Percentiles rank a stretch among this genome's conserved stretches.
phyloP scores from a whole-genome alignment of 2,888 invertebrate genomes.

The Temnothorax unifasciatus region DNA sequence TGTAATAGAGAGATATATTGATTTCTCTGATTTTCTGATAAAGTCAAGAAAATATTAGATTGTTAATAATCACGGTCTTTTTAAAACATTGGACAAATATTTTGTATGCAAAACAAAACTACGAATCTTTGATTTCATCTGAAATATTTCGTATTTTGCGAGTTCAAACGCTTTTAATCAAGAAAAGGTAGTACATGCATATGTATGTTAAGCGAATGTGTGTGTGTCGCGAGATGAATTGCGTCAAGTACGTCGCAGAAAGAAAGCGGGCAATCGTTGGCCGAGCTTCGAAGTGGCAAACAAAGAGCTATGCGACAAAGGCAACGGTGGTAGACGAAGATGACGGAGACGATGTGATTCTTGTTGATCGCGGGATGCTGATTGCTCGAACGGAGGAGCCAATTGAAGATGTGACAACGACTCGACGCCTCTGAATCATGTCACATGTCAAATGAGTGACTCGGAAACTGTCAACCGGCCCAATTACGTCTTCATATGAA shows the following conservation, averaged over 20 bases:
- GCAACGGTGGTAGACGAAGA: constrained; percentile 44
- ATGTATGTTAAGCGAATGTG: neutral
- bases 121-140: neutral
- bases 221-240: constrained; percentile 1
- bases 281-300: constrained; percentile 25
- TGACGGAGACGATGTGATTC: constrained; percentile 65
- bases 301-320: constrained; percentile 45
- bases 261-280: constrained; percentile 59
- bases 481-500: constrained; percentile 85
- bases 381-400: constrained; percentile 81
- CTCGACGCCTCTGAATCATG: constrained; percentile 85
- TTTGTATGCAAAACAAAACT: neutral
- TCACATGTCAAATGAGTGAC: constrained; percentile 85
- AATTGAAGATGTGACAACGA: constrained; percentile 86
- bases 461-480: constrained; percentile 84
- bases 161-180: neutral
- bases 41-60: neutral
- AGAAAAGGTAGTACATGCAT: neutral
- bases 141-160: neutral
- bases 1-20: neutral
- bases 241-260: constrained; percentile 44
- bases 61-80: neutral
- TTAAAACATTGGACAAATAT: neutral
- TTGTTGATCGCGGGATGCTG: constrained; percentile 76
- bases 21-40: neutral